phyloP scores from a whole-genome alignment of 2,888 invertebrate species.

The Mythimna pallens region DNA sequence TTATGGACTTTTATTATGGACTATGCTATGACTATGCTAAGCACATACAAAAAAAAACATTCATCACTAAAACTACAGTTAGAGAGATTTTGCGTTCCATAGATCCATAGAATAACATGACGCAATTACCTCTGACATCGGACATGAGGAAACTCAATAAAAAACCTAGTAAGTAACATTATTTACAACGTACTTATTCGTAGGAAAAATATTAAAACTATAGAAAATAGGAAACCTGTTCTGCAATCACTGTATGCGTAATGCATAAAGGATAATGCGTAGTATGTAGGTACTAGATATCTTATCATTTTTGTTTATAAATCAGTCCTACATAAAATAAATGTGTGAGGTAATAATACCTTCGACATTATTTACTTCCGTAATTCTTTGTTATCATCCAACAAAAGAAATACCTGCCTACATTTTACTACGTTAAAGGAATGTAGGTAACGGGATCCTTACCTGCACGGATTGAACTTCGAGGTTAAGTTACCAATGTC shows the following conservation, averaged over 20 bases:
- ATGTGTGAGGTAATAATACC: neutral
- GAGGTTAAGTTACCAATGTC: too few relatives aligned
- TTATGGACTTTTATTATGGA: too few relatives aligned
- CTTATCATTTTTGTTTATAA: constrained; percentile 38
- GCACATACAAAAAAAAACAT: neutral
- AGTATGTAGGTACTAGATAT: neutral
- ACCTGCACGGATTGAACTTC: too few relatives aligned
- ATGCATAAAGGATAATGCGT: neutral
- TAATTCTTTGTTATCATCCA: constrained; percentile 14
- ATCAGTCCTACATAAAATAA: neutral
- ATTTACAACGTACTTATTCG: constrained; percentile 12
- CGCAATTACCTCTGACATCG: neutral
- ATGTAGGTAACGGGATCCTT: neutral
- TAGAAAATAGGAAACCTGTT: constrained; percentile 4
- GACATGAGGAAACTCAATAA: constrained; percentile 22
- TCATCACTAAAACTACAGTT: neutral
- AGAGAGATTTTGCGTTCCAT: neutral
- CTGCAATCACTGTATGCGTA: neutral
- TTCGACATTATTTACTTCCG: constrained; percentile 2
- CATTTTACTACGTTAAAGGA: neutral
- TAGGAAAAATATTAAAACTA: constrained; percentile 2
- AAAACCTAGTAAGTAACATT: constrained; percentile 8
- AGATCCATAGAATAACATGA: constrained; percentile 27
- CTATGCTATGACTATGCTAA: too few relatives aligned
- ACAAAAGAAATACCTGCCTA: constrained; percentile 19